phyloP scores from a whole-genome alignment of 2,888 invertebrate species.

The Sesia bembeciformis region DNA sequence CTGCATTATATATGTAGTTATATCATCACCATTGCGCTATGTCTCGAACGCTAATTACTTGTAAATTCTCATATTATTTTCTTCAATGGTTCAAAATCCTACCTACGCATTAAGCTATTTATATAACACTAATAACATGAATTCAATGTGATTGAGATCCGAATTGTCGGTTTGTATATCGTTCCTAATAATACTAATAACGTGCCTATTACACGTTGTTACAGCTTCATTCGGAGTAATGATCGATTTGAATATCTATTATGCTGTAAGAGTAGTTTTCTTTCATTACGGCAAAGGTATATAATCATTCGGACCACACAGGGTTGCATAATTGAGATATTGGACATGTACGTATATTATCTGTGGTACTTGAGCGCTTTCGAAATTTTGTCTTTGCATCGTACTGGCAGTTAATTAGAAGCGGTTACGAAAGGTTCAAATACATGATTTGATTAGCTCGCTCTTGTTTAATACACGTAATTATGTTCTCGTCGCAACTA shows the following conservation, averaged over 20 bases:
- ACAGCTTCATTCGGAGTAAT: conserved; percentile 52
- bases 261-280: conserved; percentile 38
- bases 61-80: too few species aligned
- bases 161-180: neutral
- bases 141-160: neutral
- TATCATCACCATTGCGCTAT: too few species aligned
- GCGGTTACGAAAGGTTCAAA: conserved; percentile 33
- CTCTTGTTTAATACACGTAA: conserved; percentile 50
- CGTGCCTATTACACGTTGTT: conserved; percentile 58
- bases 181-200: conserved; percentile 52
- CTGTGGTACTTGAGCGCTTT: conserved; percentile 13
- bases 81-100: neutral
- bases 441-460: conserved; percentile 35
- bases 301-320: conserved; percentile 67
- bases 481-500: conserved; percentile 35
- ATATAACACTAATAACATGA: neutral
- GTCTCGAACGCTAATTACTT: too few species aligned
- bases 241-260: conserved; percentile 58
- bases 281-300: conserved; percentile 34
- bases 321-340: conserved; percentile 60
- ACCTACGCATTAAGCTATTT: neutral
- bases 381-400: conserved; percentile 19
- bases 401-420: conserved; percentile 32
- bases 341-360: conserved; percentile 35
- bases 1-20: too few species aligned